Percentiles rank a stretch among this genome's conserved stretches.
Evolutionary conservation across 2,797 vertebrate genomes (phyloP).

Genomic region (Hafferia zeledoni): DNA sequence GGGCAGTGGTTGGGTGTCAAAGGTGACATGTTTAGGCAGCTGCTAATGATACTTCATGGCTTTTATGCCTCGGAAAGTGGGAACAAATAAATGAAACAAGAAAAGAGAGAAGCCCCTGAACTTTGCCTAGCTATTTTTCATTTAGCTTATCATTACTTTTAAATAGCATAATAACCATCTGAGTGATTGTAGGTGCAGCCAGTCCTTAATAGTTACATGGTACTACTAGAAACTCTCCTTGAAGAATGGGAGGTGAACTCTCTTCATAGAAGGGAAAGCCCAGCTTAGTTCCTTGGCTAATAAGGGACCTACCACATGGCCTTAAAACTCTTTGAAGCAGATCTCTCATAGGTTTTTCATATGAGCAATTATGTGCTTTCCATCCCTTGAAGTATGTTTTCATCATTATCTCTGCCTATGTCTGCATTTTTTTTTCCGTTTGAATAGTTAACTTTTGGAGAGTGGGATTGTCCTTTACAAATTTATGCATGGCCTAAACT

Average conservation of each 20-base stretch:
- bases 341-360: neutral
- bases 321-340: neutral
- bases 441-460: neutral
- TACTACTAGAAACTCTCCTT: neutral
- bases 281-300: neutral
- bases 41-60: neutral
- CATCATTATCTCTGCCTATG: neutral
- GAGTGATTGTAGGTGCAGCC: neutral
- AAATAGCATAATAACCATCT: neutral
- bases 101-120: neutral
- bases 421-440: neutral
- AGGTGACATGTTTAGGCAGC: fast-evolving
- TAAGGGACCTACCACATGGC: neutral
- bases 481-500: neutral
- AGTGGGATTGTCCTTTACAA: neutral
- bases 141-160: neutral
- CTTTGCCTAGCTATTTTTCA: neutral
- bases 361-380: neutral
- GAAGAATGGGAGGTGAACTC: neutral
- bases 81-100: neutral
- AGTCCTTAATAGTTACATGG: neutral
- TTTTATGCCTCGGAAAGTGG: neutral
- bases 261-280: neutral
- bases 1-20: neutral
- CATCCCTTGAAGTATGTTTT: neutral